Percentiles rank a stretch among this genome's conserved stretches.
These are phyloP conservation scores for Dolichallabes microphthalmus DNA, from an alignment of 2,113 vertebrate genomes.

Conservation along the genomic window DNA sequence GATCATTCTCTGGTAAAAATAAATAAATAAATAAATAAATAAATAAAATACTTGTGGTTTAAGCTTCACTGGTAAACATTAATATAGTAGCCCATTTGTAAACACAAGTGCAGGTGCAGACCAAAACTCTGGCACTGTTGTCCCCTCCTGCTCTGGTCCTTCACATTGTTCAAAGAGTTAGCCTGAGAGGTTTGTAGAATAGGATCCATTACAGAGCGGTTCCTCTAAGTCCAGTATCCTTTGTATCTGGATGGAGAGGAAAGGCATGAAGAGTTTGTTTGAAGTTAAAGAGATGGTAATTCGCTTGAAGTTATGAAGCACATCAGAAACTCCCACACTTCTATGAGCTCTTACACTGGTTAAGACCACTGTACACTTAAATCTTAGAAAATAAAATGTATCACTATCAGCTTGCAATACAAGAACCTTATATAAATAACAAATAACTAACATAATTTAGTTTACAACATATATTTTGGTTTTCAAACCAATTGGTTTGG, in stretches of 20 bases:
- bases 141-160: slow-evolving; percentile 53
- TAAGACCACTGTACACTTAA: not conserved
- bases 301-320: slow-evolving; percentile 63
- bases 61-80: not conserved
- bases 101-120: slow-evolving; percentile 1
- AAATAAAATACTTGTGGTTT: not conserved
- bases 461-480: not conserved
- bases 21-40: not conserved
- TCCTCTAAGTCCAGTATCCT: slow-evolving; percentile 22
- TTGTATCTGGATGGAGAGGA: slow-evolving; percentile 46
- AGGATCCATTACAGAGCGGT: slow-evolving; percentile 53
- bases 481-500: not conserved
- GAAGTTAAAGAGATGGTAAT: slow-evolving; percentile 73
- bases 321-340: slow-evolving; percentile 42
- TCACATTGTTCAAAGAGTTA: slow-evolving; percentile 44
- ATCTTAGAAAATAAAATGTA: not conserved
- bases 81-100: not conserved
- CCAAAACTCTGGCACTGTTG: slow-evolving; percentile 43
- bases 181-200: slow-evolving; percentile 38
- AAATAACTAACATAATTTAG: not conserved
- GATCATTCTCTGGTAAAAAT: not conserved
- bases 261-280: slow-evolving; percentile 56
- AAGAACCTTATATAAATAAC: too few species aligned
- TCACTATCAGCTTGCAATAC: not conserved
- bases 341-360: slow-evolving; percentile 29